Evolutionary conservation across 2,797 vertebrate genomes (phyloP), one percentile per base, ranked within the genome.

Genomic region (Melanotaenia parkinsoni): DNA sequence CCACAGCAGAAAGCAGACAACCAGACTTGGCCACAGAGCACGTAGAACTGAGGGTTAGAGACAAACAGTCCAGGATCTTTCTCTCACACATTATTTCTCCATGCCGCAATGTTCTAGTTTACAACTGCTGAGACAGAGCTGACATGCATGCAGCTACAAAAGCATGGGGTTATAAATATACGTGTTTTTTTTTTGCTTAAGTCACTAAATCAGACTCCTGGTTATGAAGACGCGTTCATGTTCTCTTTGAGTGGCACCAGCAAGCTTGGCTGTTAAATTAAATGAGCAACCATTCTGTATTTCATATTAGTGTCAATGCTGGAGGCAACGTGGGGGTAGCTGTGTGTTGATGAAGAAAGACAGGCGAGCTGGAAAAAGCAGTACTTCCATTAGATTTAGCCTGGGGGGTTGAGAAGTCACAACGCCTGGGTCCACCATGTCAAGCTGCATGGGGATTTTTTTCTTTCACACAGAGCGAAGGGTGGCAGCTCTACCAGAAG

Each of bases 1-100:
- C 90, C 91, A 88, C 88, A 92, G 89, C 7, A 82, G 79, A 90
- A 86, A 87, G 87, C 89, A 91, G 90, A 91, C 88, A 88, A 91
- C 58, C 86, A 89, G 91, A 87, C 88, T 87, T 76, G 78, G 85
- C 91, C 91, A 8, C 90, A 84, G 79, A 91, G 84, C 85, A 91
- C 79, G 79, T 78, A 91, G 79, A 72, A 70, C 84, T 72, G 76
- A 83, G 81, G 76, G 63, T 75, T 78, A 75, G 78, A 88, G 80
- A 81, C 80, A 82, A 85, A 80, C 68, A 76, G 84, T 73, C 85
- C 84, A 69, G 72, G 79, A 64, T 58, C 79, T 79, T 74, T 75
- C 80, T 70, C 84, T 71, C 76, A 66, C 71, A 81, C 75, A 76
- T 67, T 64, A 81, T 69, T 83, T 43, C 74, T 65, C 60, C 83